These are phyloP conservation scores for Naso thynnoides DNA, from an alignment of 2,797 vertebrate species.

Conservation along the genomic window DNA sequence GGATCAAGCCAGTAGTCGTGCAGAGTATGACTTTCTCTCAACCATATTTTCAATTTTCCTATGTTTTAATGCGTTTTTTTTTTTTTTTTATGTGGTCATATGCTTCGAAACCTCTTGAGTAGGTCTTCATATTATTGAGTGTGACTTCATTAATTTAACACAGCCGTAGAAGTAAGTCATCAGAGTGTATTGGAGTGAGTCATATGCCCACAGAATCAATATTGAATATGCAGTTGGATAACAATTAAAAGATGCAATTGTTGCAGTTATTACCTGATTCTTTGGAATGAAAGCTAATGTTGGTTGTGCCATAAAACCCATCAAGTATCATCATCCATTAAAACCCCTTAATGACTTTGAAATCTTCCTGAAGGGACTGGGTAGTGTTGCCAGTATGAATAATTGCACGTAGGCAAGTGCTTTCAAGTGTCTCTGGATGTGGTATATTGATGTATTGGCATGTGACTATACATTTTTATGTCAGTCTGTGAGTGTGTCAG, in stretches of 20 bases:
- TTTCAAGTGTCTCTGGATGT: constrained; percentile 54
- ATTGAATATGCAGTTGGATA: constrained; percentile 54
- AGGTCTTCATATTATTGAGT: constrained; percentile 29
- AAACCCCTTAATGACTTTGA: constrained; percentile 67
- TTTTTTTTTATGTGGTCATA: constrained; percentile 5
- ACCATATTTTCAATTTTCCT: constrained; percentile 14
- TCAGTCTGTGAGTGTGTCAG: background rate
- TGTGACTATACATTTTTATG: constrained; percentile 44
- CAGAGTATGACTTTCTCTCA: constrained; percentile 3
- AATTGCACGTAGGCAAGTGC: constrained; percentile 51
- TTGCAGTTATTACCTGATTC: constrained; percentile 54
- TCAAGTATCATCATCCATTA: constrained; percentile 69
- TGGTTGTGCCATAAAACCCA: constrained; percentile 67
- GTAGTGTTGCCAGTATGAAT: constrained; percentile 37
- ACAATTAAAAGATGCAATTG: constrained; percentile 68
- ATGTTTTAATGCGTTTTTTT: constrained; percentile 24
- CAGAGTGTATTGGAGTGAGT: constrained; percentile 43
- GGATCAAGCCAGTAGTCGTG: constrained; percentile 1
- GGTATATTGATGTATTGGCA: constrained; percentile 57
- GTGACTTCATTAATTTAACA: constrained; percentile 56
- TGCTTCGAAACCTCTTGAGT: constrained; percentile 43
- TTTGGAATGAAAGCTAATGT: constrained; percentile 67
- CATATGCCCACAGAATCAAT: constrained; percentile 61
- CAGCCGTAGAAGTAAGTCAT: constrained; percentile 40
- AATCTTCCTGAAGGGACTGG: constrained; percentile 63